A percentile compares a stretch with the other conserved stretches of the same genome.
These are phyloP conservation scores for Salvelinus fontinalis DNA, from an alignment of 2,113 vertebrate species.

Conservation along the genomic window DNA sequence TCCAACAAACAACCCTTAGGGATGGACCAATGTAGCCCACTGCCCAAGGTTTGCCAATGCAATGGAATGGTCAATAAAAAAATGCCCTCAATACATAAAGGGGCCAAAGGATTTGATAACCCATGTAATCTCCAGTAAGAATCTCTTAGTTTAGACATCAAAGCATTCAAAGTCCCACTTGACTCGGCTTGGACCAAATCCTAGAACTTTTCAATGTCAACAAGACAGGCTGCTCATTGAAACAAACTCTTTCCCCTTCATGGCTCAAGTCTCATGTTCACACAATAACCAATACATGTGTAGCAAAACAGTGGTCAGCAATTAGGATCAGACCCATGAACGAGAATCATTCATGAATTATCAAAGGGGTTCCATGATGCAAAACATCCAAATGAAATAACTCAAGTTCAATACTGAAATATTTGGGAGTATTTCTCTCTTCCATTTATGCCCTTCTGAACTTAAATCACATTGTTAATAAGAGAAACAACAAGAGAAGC, in stretches of 20 bases:
- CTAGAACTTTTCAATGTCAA: conserved; percentile 58
- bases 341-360: conserved; percentile 20
- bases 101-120: conserved; percentile 38
- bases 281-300: conserved; percentile 54
- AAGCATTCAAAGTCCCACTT: conserved; percentile 53
- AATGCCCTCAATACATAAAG: conserved; percentile 10
- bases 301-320: conserved; percentile 63
- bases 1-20: neutral
- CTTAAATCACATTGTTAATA: conserved; percentile 25
- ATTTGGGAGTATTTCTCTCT: conserved; percentile 24
- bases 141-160: conserved; percentile 51
- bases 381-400: conserved; percentile 26
- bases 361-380: conserved; percentile 44
- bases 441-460: conserved; percentile 2
- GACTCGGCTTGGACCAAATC: conserved; percentile 62
- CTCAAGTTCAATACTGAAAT: conserved; percentile 9
- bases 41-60: neutral
- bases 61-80: conserved; percentile 8
- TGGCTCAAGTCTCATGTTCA: conserved; percentile 48
- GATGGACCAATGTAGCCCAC: neutral
- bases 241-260: conserved; percentile 44
- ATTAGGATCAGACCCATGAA: conserved; percentile 37
- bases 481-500: neutral
- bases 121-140: conserved; percentile 20
- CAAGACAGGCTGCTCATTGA: conserved; percentile 57